Evolutionary conservation across 2,797 vertebrate species (phyloP).

Genomic region (Rhincodon typus): DNA sequence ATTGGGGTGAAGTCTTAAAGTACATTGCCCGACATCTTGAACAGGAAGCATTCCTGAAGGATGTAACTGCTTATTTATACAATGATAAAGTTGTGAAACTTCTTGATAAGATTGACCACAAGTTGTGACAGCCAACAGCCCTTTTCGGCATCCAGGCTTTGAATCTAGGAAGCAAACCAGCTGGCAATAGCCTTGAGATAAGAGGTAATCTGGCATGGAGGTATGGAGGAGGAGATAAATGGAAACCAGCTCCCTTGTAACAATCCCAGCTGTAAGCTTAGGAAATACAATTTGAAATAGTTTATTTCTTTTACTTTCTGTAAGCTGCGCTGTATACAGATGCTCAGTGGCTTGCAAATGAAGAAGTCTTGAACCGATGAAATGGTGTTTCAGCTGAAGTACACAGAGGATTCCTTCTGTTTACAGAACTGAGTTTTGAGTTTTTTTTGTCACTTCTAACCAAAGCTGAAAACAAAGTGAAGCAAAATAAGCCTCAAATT

Average conservation of each 20-base stretch:
- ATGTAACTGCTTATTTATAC: conserved; percentile 33
- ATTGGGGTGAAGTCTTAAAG: neutral
- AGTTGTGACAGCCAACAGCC: conserved; percentile 34
- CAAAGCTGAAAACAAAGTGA: neutral
- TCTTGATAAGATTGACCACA: conserved; percentile 30
- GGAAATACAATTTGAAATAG: neutral
- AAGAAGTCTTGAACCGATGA: neutral
- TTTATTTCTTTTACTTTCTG: neutral
- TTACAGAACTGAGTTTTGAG: neutral
- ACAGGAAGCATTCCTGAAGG: conserved; percentile 36
- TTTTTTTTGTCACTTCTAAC: too few relatives aligned
- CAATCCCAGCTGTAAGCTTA: neutral
- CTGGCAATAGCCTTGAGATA: conserved; percentile 36
- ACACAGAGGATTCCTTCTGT: neutral
- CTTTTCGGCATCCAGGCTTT: conserved; percentile 28
- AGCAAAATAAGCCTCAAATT: neutral
- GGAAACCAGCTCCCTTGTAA: conserved; percentile 8
- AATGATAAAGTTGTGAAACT: conserved; percentile 38
- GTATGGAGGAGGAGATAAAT: conserved; percentile 31
- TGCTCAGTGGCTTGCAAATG: neutral
- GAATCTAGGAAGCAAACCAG: conserved; percentile 30
- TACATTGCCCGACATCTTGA: conserved; percentile 22
- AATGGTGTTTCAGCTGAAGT: too few relatives aligned
- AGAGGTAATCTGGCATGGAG: conserved; percentile 21
- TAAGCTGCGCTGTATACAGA: neutral